Percentiles rank a stretch among this genome's conserved stretches.
Conservation (phyloP, 2,113 vertebrate genomes). For the Gallinago jamesoni region DNA sequence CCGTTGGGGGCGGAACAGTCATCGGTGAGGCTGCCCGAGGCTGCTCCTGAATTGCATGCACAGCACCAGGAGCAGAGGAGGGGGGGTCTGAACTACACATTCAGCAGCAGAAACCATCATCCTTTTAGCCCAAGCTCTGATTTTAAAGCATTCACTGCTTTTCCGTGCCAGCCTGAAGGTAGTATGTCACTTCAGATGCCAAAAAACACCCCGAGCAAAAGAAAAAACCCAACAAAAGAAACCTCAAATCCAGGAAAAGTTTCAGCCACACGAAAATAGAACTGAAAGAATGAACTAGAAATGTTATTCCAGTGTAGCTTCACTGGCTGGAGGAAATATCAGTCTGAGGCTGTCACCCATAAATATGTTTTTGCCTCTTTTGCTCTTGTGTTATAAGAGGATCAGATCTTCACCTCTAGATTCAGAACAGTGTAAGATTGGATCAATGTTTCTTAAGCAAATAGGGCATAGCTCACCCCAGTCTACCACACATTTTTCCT, state of each 20-base stretch:
- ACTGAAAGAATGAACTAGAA: not conserved
- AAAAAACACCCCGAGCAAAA: not conserved
- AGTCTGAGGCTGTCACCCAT: not conserved
- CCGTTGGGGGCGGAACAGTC: constrained; percentile 90
- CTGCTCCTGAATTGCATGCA: not conserved
- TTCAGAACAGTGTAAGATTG: not conserved
- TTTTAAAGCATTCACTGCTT: not conserved
- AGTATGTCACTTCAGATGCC: not conserved
- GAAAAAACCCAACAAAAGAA: not conserved
- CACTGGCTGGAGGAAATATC: not conserved
- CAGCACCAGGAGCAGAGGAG: not conserved
- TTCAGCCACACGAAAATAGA: not conserved
- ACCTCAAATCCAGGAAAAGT: not conserved
- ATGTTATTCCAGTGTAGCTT: not conserved
- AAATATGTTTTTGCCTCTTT: not conserved
- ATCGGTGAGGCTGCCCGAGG: constrained; percentile 80
- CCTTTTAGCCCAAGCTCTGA: not conserved
- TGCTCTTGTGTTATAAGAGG: not conserved
- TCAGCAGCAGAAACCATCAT: not conserved
- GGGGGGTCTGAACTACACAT: not conserved
- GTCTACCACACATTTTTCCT: not conserved
- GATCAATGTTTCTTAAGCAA: not conserved
- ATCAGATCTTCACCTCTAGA: not conserved
- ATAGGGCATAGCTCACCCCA: not conserved
- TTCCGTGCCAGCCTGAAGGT: not conserved